Base-by-base conservation (phyloP, 1,140 invertebrate species). In the Cydia splendana region DNA sequence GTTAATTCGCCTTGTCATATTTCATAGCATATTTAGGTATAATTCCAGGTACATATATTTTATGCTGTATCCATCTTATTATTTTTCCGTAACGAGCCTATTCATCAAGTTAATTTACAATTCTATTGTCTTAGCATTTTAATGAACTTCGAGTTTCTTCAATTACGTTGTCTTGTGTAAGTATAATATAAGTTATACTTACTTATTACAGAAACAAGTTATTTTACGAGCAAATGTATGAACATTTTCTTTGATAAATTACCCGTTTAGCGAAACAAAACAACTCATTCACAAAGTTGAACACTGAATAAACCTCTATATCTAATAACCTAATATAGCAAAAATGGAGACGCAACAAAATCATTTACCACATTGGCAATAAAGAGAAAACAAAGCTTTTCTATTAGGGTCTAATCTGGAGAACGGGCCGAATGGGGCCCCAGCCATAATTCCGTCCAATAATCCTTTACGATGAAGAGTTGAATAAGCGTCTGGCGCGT, bases 401-500 rank as follows among this genome's bases (percentile, higher is more conserved):
- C 53, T 77, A 81, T 81, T 81, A 79, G 76, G 57, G 75, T 76
- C 76, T 82, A 81, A 81, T 79, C 75, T 79, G 74, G 69, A 80
- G 48, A 69, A 57, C 51, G 78, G 65, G 65, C 65, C 62, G 75
- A 79, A 79, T 67, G 67, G 76, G 67, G 76, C 77, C 73, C 73
- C 5, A 20, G 67, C 78, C 78, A 78, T 82, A 79, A 79, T 80
- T 81, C 80, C 76, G 74, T 77, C 79, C 79, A 80, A 83, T 85
- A 83, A 85, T 84, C 84, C 81, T 84, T 85, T 79, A 79, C 81
- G 80, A 82, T 78, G 81, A 82, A 82, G 76, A 81, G 80, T 81
- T 78, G 82, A 82, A 84, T 83, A 82, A 84, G 65, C 77, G 77
- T 81, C 76, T 81, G 82, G 81, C 80, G 75, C 80, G 78, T 85